Base-by-base conservation (phyloP, 2,888 invertebrate genomes). In the Anoncus sp. region DNA sequence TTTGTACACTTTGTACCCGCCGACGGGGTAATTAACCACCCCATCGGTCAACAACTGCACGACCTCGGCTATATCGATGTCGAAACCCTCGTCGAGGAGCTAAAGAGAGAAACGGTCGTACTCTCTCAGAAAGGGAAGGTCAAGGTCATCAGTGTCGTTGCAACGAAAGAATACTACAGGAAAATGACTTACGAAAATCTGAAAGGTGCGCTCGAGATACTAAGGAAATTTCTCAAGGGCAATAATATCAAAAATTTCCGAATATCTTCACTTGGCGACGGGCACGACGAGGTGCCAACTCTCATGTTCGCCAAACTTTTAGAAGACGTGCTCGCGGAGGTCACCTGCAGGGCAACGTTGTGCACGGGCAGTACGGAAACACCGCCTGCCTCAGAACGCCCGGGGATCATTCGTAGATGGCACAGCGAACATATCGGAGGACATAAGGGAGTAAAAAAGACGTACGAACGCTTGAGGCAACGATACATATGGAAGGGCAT, bases 401-500 rank as follows among this genome's bases (percentile, higher is more conserved):
- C 1, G 1, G 20, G 18, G 1, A 22, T 57, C 16, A 57, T 57
- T 9, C 35, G 20, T 12, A 16, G 38, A 38, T 57, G 38, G 57
- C 35, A 59, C 31, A 53, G 9, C n/a, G 59, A 59, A 4, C 59
- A 59, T 14, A 38, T 79, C 12, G 77, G 67, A 20, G 79, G 81
- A 16, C 80, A 80, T 7, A 76, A 77, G 22, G 79, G 77, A 2
- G 53, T 67, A 0, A 74, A 63, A 0, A 77, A 77, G 57, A 77
- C 79, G 0, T 80, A 63, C n/a, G 43, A 69, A 18, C 43, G 79
- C 43, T 45, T 80, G 0, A 45, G 75, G 22, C 31, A 71, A 20
- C 31, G 66, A 12, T 79, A 65, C 31, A 49, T 49, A 9, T 79
- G 81, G 81, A 72, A 75, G 16, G 55, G 57, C 5, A 78, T 80